Percentiles rank a stretch among this genome's conserved stretches.
phyloP scores from a whole-genome alignment of 2,888 invertebrate species.

The Drosophila falleni region DNA sequence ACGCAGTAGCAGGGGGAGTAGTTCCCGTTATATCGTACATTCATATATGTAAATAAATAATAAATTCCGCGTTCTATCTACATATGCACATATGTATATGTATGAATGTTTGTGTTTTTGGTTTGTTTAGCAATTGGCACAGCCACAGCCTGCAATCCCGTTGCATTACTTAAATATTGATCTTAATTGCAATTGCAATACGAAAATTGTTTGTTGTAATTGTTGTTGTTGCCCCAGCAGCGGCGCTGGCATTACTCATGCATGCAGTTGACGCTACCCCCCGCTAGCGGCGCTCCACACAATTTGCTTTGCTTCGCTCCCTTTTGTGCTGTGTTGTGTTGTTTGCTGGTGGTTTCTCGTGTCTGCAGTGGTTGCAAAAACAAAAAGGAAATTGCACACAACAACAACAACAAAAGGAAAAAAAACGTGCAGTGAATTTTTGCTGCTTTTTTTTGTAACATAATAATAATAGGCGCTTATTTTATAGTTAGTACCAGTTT shows the following conservation, averaged over 20 bases:
- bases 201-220: constrained; percentile 29
- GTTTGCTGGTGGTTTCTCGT: constrained; percentile 17
- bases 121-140: constrained; percentile 67
- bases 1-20: constrained; percentile 43
- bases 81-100: constrained; percentile 7
- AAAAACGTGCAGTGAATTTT: constrained; percentile 47
- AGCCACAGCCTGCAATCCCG: constrained; percentile 35
- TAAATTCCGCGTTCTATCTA: constrained; percentile 40
- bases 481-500: constrained; percentile 37
- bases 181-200: constrained; percentile 63
- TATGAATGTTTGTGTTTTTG: constrained; percentile 24
- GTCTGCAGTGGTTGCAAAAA: constrained; percentile 29
- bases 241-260: constrained; percentile 61
- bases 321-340: neutral
- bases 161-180: constrained; percentile 68
- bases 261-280: constrained; percentile 35
- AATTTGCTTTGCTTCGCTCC: constrained; percentile 7
- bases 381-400: constrained; percentile 39
- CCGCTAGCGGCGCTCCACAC: neutral
- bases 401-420: neutral
- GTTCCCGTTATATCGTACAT: constrained; percentile 47
- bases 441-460: constrained; percentile 29
- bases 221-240: neutral
- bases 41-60: constrained; percentile 51
- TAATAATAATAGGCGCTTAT: constrained; percentile 36